phyloP scores from a whole-genome alignment of 2,113 vertebrate species.

The Pituophis catenifer region DNA sequence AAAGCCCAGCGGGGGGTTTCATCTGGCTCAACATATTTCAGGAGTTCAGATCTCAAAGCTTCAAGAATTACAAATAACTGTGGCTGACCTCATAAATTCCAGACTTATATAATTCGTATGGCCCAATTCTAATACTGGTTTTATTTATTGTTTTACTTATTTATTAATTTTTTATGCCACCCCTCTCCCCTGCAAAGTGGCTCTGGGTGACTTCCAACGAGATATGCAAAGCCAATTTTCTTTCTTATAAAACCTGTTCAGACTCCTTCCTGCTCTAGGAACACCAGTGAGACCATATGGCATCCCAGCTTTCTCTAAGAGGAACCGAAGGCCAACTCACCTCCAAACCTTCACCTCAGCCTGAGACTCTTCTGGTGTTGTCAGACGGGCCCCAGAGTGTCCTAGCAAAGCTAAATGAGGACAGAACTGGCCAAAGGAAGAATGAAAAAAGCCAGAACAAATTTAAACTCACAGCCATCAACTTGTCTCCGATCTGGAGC shows the following conservation, averaged over 20 bases:
- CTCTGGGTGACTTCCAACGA: not conserved
- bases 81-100: not conserved
- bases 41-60: not conserved
- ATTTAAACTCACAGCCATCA: slow-evolving; percentile 85
- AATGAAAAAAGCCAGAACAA: not conserved
- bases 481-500: slow-evolving; percentile 97
- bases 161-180: too few species aligned
- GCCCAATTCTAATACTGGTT: not conserved
- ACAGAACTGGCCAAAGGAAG: not conserved
- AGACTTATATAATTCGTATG: not conserved
- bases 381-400: not conserved
- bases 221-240: not conserved
- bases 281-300: not conserved
- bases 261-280: not conserved
- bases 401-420: not conserved
- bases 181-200: too few species aligned
- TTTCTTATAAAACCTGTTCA: not conserved
- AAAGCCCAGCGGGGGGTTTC: not conserved
- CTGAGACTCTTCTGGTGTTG: not conserved
- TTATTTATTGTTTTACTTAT: too few species aligned
- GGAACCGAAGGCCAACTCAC: not conserved
- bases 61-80: not conserved
- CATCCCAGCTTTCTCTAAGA: not conserved
- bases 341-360: not conserved
- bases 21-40: not conserved